A percentile compares a stretch with the other conserved stretches of the same genome.
These are phyloP conservation scores for Pandemis corylana DNA, from an alignment of 2,888 invertebrate genomes.

Conservation along the genomic window DNA sequence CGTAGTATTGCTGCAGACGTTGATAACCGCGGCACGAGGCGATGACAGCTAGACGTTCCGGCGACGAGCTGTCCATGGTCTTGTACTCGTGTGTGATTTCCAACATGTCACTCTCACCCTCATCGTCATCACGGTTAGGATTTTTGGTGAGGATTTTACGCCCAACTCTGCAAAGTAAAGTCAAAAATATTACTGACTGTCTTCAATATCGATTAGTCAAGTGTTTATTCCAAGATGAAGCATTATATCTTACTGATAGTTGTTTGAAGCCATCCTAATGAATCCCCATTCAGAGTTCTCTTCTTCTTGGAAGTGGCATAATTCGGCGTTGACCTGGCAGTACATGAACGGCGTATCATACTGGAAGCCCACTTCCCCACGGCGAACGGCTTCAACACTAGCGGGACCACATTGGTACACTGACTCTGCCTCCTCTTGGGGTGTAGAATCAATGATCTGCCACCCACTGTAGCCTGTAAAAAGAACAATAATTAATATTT, in stretches of 20 bases:
- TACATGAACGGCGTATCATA: constrained; percentile 91
- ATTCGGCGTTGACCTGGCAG: constrained; percentile 91
- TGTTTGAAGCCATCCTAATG: constrained; percentile 86
- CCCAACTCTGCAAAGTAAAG: constrained; percentile 83
- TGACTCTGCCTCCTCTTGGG: constrained; percentile 88
- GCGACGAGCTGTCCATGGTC: constrained; percentile 85
- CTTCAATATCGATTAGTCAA: background rate
- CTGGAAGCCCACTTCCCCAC: constrained; percentile 89
- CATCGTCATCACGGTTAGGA: constrained; percentile 86
- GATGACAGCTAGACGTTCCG: constrained; percentile 87
- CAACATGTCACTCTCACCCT: constrained; percentile 86
- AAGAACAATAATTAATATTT: constrained; percentile 2
- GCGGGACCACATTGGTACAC: constrained; percentile 87
- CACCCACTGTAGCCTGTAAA: constrained; percentile 89
- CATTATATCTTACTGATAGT: constrained; percentile 85
- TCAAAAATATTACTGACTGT: constrained; percentile 36
- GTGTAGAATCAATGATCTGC: constrained; percentile 93
- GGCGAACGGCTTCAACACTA: constrained; percentile 88
- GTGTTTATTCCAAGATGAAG: background rate
- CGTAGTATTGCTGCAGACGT: constrained; percentile 86
- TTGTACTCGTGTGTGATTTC: constrained; percentile 88
- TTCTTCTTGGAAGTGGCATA: constrained; percentile 89
- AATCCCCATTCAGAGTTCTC: constrained; percentile 88
- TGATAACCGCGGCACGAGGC: constrained; percentile 88
- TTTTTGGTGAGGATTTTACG: constrained; percentile 88